Base-by-base conservation (phyloP, 2,113 vertebrate genomes). In the Labeo rohita region DNA sequence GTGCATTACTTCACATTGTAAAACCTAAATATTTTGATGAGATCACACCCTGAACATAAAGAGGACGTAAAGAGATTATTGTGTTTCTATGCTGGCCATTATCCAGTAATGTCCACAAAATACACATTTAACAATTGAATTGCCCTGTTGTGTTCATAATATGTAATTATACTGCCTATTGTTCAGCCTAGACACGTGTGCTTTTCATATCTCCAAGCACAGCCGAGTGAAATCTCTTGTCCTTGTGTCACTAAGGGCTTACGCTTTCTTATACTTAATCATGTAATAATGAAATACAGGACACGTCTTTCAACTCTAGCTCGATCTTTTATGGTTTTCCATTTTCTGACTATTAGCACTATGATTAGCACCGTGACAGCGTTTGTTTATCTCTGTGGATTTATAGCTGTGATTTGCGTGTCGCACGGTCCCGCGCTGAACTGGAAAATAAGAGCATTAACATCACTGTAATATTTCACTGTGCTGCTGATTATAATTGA, bases 401-500 rank as follows among this genome's bases (percentile, higher is more conserved):
- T 68, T 68, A 68, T 82, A 36, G 80, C 63, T 21, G n/a, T 34
- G 80, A 82, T 68, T 68, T 82, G 80, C 16, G 28, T 82, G 59
- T 82, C 18, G 1, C 21, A 49, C 28, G 68, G 9, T 49, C 82
- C 23, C 8, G 45, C 50, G 28, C 50, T 88, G 45, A 84, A 85
- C 66, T 81, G 13, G 59, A 88, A 89, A 87, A 89, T 85, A 84
- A 87, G 90, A 87, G 87, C 70, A 85, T 84, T 89, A 75, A 70
- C 34, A 86, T 84, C 36, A 85, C 23, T 89, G 70, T 85, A 89
- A 90, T 89, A 89, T 91, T 92, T 91, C 83, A 90, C 83, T 34
- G 66, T 18, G 52, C 47, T 88, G 56, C 80, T 83, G 80, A 91
- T 85, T 49, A 89, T 93, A 87, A 92, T 89, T 93, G 92, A 94